Evolutionary conservation across 1,140 invertebrate species (phyloP).

Genomic region (Drosophila elegans): DNA sequence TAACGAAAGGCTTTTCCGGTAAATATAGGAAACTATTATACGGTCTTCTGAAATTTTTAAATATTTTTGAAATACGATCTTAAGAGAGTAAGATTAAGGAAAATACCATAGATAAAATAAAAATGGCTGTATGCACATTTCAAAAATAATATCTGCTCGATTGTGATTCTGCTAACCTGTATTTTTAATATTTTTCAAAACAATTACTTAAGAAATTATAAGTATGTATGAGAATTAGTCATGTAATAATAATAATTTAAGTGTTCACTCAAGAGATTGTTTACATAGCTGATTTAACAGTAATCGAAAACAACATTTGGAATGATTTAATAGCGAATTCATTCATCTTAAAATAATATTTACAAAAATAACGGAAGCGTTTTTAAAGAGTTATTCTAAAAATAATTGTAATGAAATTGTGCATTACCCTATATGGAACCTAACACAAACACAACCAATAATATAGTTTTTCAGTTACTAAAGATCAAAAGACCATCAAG

Average conservation of each 20-base stretch:
- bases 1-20: not conserved
- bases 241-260: not conserved
- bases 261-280: not conserved
- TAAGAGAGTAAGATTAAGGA: too few relatives aligned
- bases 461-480: too few relatives aligned
- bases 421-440: too few relatives aligned
- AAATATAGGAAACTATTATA: too few relatives aligned
- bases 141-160: too few relatives aligned
- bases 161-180: too few relatives aligned
- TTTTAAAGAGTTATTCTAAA: not conserved
- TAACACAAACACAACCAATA: not conserved
- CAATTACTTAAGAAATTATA: too few relatives aligned
- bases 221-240: not conserved
- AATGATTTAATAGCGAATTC: not conserved
- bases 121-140: too few relatives aligned
- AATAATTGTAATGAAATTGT: not conserved
- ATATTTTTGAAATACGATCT: too few relatives aligned
- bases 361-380: not conserved
- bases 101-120: too few relatives aligned
- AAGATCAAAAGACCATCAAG: slow-evolving; percentile 4
- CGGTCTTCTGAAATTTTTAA: too few relatives aligned
- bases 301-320: not conserved
- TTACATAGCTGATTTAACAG: not conserved
- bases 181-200: too few relatives aligned
- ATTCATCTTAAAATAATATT: not conserved